Evolutionary conservation across 64 coral and sea anemone genomes (phyloP), one percentile per base, ranked within the genome.

Genomic region (Acropora yongei): DNA sequence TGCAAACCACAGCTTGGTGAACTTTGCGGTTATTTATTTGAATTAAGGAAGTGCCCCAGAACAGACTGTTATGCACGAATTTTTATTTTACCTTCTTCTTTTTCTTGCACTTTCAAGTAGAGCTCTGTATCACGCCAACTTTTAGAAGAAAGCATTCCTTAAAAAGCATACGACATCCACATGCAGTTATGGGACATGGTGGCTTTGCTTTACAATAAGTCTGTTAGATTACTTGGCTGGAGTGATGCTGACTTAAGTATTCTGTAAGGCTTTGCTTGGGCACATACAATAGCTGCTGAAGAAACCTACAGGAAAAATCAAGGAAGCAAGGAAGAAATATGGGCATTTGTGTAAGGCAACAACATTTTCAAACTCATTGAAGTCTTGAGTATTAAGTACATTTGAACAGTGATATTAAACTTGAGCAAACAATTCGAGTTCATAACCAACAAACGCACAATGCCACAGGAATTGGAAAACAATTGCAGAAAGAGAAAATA

Each of bases 401-500:
- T 94, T 86, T 86, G 78, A 89, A 12, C 0, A 89, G 49, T 94
- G 30, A 30, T 30, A 30, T 30, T 30, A 30, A 30, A 30, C 30
- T 89, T 43, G 92, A 94, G 78, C 44, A 61, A 8, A 20, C 40
- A 20, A 94, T 94, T 41, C 58, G 87, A 13, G 53, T 69, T 49
- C 87, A 94, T 55, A 89, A 84, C 42, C 79, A 82, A 10, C 92
- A 94, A 78, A 94, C 74, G 39, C 49, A 89, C 16, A 94, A 94
- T 84, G 78, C 87, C 4, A 94, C 89, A 10, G 78, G 87, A 16
- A 44, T 84, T 6, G 72, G 17, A 94, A 84, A 74, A 89, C 92
- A 1, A 75, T 83, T 72, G 71, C 80, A 16, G 66, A 89, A 13
- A 72, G 92, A 20, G 92, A 89, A 61, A 49, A 45, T 57, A 57